phyloP scores from a whole-genome alignment of 2,888 invertebrate genomes.

The Acanthosepion pharaonis region DNA sequence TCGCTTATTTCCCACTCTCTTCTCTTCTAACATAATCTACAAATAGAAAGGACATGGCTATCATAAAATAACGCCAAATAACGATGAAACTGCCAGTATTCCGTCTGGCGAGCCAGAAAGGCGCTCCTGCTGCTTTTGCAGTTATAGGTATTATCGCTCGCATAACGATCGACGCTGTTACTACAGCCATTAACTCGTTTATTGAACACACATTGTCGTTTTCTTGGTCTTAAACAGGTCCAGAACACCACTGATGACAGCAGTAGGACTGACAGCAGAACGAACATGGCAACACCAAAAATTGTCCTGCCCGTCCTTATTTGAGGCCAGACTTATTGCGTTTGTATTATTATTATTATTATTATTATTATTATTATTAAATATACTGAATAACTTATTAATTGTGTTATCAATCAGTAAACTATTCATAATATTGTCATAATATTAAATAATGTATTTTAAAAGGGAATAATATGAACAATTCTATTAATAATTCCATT shows the following conservation, averaged over 20 bases:
- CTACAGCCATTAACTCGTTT: constrained; percentile 15
- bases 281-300: neutral
- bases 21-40: neutral
- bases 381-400: no score
- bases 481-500: neutral
- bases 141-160: neutral
- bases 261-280: neutral
- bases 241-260: neutral
- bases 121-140: neutral
- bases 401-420: no score
- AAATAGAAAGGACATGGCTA: neutral
- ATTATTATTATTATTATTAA: neutral
- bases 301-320: neutral
- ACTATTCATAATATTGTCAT: neutral
- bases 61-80: neutral
- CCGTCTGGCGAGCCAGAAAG: neutral
- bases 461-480: no score
- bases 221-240: neutral
- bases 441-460: neutral
- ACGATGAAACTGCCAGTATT: neutral
- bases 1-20: neutral
- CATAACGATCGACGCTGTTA: constrained; percentile 11
- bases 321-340: neutral
- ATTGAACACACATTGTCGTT: constrained; percentile 11
- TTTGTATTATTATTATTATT: neutral